Percentiles rank a stretch among this genome's conserved stretches.
phyloP scores from a whole-genome alignment of 2,888 invertebrate species.

The Tiliacea citrago region DNA sequence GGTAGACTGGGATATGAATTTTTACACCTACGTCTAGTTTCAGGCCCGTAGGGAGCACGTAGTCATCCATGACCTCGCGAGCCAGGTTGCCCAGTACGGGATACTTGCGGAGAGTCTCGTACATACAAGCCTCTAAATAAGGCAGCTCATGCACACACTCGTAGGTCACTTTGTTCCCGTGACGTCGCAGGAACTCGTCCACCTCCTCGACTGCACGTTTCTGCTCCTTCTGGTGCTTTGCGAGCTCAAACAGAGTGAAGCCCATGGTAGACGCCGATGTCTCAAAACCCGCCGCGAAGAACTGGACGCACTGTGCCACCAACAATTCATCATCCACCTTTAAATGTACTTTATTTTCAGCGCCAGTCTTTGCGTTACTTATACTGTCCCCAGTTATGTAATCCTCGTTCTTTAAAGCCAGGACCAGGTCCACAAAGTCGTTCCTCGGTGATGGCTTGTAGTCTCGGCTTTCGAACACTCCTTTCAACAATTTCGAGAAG shows the following conservation, averaged over 20 bases:
- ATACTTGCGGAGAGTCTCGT: conserved; percentile 77
- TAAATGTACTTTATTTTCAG: conserved; percentile 63
- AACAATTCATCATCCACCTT: conserved; percentile 82
- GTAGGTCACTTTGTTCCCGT: conserved; percentile 66
- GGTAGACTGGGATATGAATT: conserved; percentile 72
- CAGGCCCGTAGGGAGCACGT: conserved; percentile 56
- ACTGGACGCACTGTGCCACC: conserved; percentile 87
- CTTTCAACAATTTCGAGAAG: conserved; percentile 69
- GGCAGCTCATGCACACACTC: conserved; percentile 76
- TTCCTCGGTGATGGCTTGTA: conserved; percentile 70
- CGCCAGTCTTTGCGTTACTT: conserved; percentile 64
- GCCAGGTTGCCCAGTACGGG: conserved; percentile 75
- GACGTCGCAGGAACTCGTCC: conserved; percentile 71
- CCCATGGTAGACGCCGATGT: conserved; percentile 75
- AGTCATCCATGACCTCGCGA: conserved; percentile 73
- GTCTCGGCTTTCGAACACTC: conserved; percentile 70
- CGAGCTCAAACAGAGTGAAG: conserved; percentile 75
- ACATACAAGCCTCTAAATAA: conserved; percentile 75
- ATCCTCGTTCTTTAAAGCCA: conserved; percentile 72
- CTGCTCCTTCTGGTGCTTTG: conserved; percentile 72
- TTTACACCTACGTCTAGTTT: conserved; percentile 61
- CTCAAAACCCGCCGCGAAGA: conserved; percentile 83
- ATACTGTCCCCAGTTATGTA: conserved; percentile 72
- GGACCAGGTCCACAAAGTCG: conserved; percentile 77
- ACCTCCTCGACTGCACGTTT: conserved; percentile 71